Evolutionary conservation across 2,113 vertebrate genomes (phyloP), one percentile per base, ranked within the genome.

Genomic region (Chionodraco myersi): DNA sequence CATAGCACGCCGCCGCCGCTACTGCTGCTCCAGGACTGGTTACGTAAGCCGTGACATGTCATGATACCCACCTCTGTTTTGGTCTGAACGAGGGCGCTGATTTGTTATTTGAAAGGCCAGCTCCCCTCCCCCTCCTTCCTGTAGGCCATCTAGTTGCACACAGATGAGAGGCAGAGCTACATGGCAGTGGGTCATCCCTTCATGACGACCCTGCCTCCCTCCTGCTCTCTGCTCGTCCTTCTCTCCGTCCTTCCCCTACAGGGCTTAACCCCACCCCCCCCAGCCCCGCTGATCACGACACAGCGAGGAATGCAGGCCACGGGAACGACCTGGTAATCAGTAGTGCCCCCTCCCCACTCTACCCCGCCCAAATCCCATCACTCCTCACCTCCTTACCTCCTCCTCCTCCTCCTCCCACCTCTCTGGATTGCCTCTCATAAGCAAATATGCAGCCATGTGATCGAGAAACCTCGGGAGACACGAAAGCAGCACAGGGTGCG

Each of bases 391-490:
- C 74, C 70, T 16, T 58, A 44, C 21, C 21, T 21, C 21, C 21
- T 21, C 21, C 21, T 21, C 21, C 79, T n/a, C 74, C 70, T 16
- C 63, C 49, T 30, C 66, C 67, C 48, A 36, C 41, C 62, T 57
- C 61, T 59, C 57, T 64, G 60, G 49, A 75, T 82, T 30, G 36
- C 74, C 75, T 18, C 75, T 73, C 84, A 73, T 84, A 76, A 87
- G 89, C 77, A 85, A 85, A 89, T 86, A 87, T 90, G 85, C 75
- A 61, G 70, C 63, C 91, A 88, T 89, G 88, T 90, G 88, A 91
- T 77, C 4, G 30, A 71, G 70, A 85, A 83, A 79, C 45, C 90
- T 84, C 71, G 3, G 60, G 81, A 89, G 85, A 84, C 81, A 88
- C 45, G 51, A 81, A 82, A 60, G 78, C 77, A 58, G 82, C 70